Percentiles rank a stretch among this genome's conserved stretches.
Conservation (phyloP, 2,888 invertebrate species). For the Polia nebulosa region DNA sequence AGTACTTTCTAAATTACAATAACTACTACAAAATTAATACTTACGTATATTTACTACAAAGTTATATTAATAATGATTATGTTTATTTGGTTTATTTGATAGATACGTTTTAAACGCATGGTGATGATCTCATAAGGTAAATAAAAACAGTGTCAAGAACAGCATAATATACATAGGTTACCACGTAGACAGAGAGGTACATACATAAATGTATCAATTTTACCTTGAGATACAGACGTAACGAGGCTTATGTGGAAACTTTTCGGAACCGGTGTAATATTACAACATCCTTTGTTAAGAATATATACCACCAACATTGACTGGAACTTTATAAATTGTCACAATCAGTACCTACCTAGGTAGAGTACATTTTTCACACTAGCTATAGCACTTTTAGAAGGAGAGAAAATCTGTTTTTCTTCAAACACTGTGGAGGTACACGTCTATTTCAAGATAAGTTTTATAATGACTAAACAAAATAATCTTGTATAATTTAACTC, state of each 20-base stretch:
- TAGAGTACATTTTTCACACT: conserved; percentile 1
- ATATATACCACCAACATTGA: conserved; percentile 18
- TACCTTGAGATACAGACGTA: conserved; percentile 72
- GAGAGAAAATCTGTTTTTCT: neutral
- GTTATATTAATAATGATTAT: too few relatives aligned
- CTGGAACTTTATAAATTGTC: conserved; percentile 8
- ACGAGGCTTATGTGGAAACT: conserved; percentile 51
- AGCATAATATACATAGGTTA: conserved; percentile 10
- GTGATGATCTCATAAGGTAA: conserved; percentile 26
- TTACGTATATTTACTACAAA: too few relatives aligned
- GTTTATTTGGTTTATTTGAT: too few relatives aligned
- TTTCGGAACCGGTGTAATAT: conserved; percentile 56
- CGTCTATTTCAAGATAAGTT: conserved; percentile 43
- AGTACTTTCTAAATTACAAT: neutral
- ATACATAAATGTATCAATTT: conserved; percentile 66
- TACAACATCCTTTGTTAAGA: conserved; percentile 47
- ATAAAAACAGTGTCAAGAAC: conserved; percentile 49
- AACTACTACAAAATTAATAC: neutral
- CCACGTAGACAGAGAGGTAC: neutral
- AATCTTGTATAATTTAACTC: conserved; percentile 16
- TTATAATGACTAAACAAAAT: conserved; percentile 48
- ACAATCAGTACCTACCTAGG: conserved; percentile 1
- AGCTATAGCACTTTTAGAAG: conserved; percentile 3
- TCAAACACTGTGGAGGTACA: conserved; percentile 25
- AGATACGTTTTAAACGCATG: neutral